Evolutionary conservation across 2,888 invertebrate genomes (phyloP).

Genomic region (Orthosia gracilis): DNA sequence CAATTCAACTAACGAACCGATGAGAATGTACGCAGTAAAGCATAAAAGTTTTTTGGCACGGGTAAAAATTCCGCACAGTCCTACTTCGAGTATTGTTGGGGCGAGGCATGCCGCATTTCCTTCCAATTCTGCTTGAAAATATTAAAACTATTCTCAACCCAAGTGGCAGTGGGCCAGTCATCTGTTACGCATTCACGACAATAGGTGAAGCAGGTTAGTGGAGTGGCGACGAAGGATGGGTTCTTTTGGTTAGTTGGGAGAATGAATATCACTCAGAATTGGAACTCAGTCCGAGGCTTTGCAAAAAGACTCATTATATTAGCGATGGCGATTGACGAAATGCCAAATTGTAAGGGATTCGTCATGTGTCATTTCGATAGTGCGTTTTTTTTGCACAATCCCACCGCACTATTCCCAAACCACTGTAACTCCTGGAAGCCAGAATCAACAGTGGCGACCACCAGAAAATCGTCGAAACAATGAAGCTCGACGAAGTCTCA

Average conservation of each 20-base stretch:
- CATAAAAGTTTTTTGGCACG: slow-evolving; percentile 79
- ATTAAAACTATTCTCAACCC: slow-evolving; percentile 65
- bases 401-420: no score
- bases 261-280: background rate
- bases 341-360: no score
- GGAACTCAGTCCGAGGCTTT: no score
- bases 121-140: slow-evolving; percentile 58
- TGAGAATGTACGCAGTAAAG: slow-evolving; percentile 67
- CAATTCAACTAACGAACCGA: slow-evolving; percentile 75
- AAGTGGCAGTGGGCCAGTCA: slow-evolving; percentile 61
- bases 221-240: slow-evolving; percentile 5
- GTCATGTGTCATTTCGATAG: no score
- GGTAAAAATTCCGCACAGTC: slow-evolving; percentile 62
- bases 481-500: no score
- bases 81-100: slow-evolving; percentile 57
- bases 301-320: no score
- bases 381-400: no score
- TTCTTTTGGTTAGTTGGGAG: background rate
- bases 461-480: no score
- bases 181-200: slow-evolving; percentile 38
- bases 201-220: slow-evolving; percentile 35
- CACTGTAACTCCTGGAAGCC: no score
- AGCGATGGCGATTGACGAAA: no score
- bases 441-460: no score
- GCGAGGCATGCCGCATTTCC: slow-evolving; percentile 63